phyloP scores from a whole-genome alignment of 1,140 invertebrate species.

The Aphelenchoides besseyi region DNA sequence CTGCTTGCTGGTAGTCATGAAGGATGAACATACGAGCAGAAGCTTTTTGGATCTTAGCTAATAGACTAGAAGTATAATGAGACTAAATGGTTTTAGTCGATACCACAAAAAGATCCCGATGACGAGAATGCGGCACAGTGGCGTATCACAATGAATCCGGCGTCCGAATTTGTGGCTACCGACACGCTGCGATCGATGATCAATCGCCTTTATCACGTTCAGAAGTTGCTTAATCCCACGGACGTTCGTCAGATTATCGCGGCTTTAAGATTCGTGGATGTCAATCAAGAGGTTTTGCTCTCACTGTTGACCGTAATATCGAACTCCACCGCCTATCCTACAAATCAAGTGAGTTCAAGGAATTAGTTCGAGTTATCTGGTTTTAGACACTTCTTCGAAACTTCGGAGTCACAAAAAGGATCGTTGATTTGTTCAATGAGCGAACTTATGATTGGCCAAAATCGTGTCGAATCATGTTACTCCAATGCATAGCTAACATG shows the following conservation, averaged over 20 bases:
- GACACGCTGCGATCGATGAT: slow-evolving; percentile 32
- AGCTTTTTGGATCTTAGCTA: too few relatives aligned
- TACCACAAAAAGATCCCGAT: slow-evolving; percentile 55
- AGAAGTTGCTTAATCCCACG: slow-evolving; percentile 39
- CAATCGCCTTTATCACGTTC: slow-evolving; percentile 47
- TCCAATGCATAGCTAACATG: slow-evolving; percentile 50
- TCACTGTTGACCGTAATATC: slow-evolving; percentile 52
- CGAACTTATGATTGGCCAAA: slow-evolving; percentile 40
- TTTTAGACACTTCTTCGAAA: slow-evolving; percentile 43
- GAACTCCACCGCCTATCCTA: slow-evolving; percentile 50
- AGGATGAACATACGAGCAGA: too few relatives aligned
- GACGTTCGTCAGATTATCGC: slow-evolving; percentile 50
- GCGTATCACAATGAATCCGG: slow-evolving; percentile 52
- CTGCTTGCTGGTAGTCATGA: too few relatives aligned
- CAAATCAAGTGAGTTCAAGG: slow-evolving; percentile 41
- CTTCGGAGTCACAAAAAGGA: slow-evolving; percentile 41
- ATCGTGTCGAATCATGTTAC: slow-evolving; percentile 46
- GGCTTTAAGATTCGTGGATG: slow-evolving; percentile 43
- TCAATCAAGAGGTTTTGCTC: slow-evolving; percentile 41
- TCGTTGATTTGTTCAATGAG: slow-evolving; percentile 43
- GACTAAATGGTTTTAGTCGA: slow-evolving; percentile 40
- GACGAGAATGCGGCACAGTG: slow-evolving; percentile 46
- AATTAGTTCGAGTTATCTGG: neutral
- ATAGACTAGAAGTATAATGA: too few relatives aligned
- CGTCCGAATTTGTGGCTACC: slow-evolving; percentile 31